Evolutionary conservation across 1,140 invertebrate species (phyloP).

Genomic region (Habropoda laboriosa): DNA sequence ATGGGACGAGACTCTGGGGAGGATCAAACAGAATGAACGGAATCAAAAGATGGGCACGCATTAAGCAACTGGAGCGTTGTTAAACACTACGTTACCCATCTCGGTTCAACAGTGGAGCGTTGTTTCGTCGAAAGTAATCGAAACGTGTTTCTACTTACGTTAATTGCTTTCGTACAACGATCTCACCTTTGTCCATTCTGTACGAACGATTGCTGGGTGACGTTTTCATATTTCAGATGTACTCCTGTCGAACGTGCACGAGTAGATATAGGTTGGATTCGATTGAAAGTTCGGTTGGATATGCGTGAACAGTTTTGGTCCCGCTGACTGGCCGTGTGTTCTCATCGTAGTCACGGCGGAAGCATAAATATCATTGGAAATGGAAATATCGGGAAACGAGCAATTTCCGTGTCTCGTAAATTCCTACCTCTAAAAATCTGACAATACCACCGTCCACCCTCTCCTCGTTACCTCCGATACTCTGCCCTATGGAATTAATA

Average conservation of each 20-base stretch:
- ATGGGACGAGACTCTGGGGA: neutral
- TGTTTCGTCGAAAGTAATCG: neutral
- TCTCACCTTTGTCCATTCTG: no score
- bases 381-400: conserved; percentile 14
- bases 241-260: no score
- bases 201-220: neutral
- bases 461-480: neutral
- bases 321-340: no score
- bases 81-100: conserved; percentile 17
- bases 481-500: neutral
- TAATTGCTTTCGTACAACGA: neutral
- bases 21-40: neutral
- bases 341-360: neutral
- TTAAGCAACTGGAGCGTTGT: conserved; percentile 4
- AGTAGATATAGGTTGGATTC: no score
- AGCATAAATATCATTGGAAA: conserved; percentile 27
- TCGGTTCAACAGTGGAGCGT: neutral
- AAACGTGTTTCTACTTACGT: neutral
- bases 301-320: neutral
- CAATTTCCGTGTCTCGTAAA: conserved; percentile 28
- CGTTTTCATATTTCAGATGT: no score
- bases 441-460: neutral
- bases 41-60: conserved; percentile 9
- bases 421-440: conserved; percentile 14
- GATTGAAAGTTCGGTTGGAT: neutral